Percentiles rank a stretch among this genome's conserved stretches.
Evolutionary conservation across 2,113 vertebrate species (phyloP).

Genomic region (Ageneiosus marmoratus): DNA sequence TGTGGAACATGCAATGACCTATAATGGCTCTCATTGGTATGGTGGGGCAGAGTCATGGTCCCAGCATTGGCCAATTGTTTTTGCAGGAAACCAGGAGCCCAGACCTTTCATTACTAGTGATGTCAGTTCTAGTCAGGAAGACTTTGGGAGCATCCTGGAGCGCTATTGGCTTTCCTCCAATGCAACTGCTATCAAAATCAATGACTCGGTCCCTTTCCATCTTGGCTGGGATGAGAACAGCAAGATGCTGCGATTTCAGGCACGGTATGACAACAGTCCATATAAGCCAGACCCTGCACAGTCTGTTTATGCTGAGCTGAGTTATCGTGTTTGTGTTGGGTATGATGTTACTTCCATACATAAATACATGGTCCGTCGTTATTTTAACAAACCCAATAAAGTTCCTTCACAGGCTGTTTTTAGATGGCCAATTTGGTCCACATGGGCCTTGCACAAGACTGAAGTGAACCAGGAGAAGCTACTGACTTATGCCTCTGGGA

Average conservation of each 20-base stretch:
- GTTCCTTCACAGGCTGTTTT: constrained; percentile 81
- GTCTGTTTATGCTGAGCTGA: constrained; percentile 80
- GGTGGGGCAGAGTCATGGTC: constrained; percentile 87
- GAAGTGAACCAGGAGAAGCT: constrained; percentile 82
- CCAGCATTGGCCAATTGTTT: constrained; percentile 89
- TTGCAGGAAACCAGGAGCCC: constrained; percentile 83
- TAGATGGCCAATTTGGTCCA: constrained; percentile 85
- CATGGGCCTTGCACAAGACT: constrained; percentile 80
- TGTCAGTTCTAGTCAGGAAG: constrained; percentile 80
- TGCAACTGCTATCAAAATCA: constrained; percentile 91
- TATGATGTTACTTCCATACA: constrained; percentile 87
- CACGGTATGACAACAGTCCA: constrained; percentile 83
- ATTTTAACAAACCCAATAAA: constrained; percentile 86
- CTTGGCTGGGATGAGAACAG: constrained; percentile 88
- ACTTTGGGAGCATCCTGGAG: constrained; percentile 90
- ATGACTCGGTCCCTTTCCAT: constrained; percentile 92
- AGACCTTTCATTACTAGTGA: constrained; percentile 90
- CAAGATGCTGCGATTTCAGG: constrained; percentile 81
- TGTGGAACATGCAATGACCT: constrained; percentile 90
- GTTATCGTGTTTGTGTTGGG: constrained; percentile 89
- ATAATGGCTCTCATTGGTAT: constrained; percentile 88
- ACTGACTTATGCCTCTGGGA: constrained; percentile 74
- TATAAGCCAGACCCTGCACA: constrained; percentile 77
- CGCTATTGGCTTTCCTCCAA: constrained; percentile 96
- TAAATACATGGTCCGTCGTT: constrained; percentile 90